Base-by-base conservation (phyloP, 64 coral and sea anemone species). In the Acropora yongei region DNA sequence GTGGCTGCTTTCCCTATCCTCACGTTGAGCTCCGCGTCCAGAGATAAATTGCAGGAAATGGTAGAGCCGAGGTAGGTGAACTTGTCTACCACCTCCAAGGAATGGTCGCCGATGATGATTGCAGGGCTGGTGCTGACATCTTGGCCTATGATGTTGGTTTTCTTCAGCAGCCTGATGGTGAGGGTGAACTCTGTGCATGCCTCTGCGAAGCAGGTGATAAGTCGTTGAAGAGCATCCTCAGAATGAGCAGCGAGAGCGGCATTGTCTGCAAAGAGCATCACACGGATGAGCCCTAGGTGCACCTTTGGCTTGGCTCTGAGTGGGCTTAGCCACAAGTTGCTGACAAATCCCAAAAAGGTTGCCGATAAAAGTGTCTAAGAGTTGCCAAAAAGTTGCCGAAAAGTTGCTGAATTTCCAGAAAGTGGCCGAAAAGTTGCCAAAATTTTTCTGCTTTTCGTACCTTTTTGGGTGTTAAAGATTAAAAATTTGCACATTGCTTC, bases 1-100 rank as follows among this genome's bases (percentile, higher is more conserved):
- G 51, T 89, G 11, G 88, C 74, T 43, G 88, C 53, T 12, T 44
- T 11, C 5, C 74, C 49, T 8, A 89, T 79, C 51, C 75, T 78
- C 57, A 79, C 68, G 47, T 49, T 76, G 12, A 47, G 60, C 16
- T 89, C 77, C 3, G n/a, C 17, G 41, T 79, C 77, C n/a, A 89
- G n/a, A 40, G 57, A 89, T 74, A 66, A 40, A 42, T 89, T 4
- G 76, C 88, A 30, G 30, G 30, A 30, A 30, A 30, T 30, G 30
- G 30, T 30, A 30, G 30, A 30, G 30, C 30, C 30, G 47, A 78
- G 74, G 43, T 68, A 79, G 12, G 75, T 78, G 45, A 89, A 89
- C 75, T 66, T 5, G 0, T 61, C 46, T 49, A 89, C 88, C 2
- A 44, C 45, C 4, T 89, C 47, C 2, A 78, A 30, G 2, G 48